Conservation (phyloP, 2,797 vertebrate species). For the Karalla daura region DNA sequence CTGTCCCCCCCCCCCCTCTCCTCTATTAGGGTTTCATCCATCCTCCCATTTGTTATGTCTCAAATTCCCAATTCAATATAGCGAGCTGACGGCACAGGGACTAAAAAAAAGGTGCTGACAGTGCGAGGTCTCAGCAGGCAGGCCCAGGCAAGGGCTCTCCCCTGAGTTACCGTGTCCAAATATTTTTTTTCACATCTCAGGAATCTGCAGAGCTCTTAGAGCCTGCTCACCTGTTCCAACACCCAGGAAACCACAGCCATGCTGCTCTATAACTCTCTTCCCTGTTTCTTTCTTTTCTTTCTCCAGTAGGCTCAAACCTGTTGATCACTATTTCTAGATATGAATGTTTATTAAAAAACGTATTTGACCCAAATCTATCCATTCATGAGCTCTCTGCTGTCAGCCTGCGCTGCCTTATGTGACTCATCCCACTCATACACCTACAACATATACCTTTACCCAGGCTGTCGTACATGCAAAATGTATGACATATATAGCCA, state of each 20-base stretch:
- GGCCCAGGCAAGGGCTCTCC: constrained; percentile 18
- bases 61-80: constrained; percentile 64
- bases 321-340: background rate
- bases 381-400: background rate
- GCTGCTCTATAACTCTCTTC: background rate
- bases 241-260: constrained; percentile 8
- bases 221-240: constrained; percentile 15
- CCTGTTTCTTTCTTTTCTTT: background rate
- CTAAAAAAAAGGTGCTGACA: constrained; percentile 63
- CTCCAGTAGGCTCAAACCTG: background rate
- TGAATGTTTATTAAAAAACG: background rate
- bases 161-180: constrained; percentile 8
- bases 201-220: background rate
- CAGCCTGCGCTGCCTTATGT: background rate
- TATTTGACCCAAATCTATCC: background rate
- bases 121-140: constrained; percentile 42
- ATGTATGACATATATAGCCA: background rate
- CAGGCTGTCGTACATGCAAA: background rate
- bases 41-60: constrained; percentile 23
- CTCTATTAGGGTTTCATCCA: constrained; percentile 19
- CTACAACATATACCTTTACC: background rate
- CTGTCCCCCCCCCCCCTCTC: background rate
- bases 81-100: constrained; percentile 45
- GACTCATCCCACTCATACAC: background rate
- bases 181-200: constrained; percentile 9